Base-by-base conservation (phyloP, 2,113 vertebrate genomes). In the Sylvietta virens region DNA sequence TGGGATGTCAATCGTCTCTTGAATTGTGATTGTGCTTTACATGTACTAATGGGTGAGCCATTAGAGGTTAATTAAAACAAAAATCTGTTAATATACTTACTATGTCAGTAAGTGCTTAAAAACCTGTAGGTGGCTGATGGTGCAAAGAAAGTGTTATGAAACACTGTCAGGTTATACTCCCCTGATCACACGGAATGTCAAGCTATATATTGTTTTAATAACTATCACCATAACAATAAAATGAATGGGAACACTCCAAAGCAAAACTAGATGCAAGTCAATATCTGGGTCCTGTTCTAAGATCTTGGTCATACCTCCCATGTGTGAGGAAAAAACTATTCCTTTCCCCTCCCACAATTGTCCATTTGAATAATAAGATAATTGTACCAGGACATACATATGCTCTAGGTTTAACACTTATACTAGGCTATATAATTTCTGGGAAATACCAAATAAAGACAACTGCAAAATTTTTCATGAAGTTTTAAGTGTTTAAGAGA, bases 331-430 rank as follows among this genome's bases (percentile, higher is more conserved):
- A 57, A 8, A 72, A 90, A 39, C 22, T 22, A 77, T 5, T 82
- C 8, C 7, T 69, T 65, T 66, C 9, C 12, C 3, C 3, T 67
- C 11, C 11, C 1, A 3, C 7, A 37, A 11, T 1, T 31, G 6
- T 61, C 54, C 50, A 20, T 66, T 70, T 56, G 28, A 84, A 27
- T 15, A 72, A 6, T 20, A 73, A 48, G 4, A 16, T 30, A 40
- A 23, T 39, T 67, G 4, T 21, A 80, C 26, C 10, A 79, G 28
- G 7, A n/a, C 33, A 69, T 15, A 37, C 6, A 66, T 4, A 16
- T 14, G 13, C 7, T 69, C 30, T 18, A 40, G 26, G 33, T 33
- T 48, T 30, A 69, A 28, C 44, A 72, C 6, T n/a, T 35, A 27
- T 7, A 42, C 13, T 66, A 69, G 8, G 8, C 24, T n/a, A n/a